Evolutionary conservation across 2,888 invertebrate species (phyloP).

Genomic region (Drosophila merina): DNA sequence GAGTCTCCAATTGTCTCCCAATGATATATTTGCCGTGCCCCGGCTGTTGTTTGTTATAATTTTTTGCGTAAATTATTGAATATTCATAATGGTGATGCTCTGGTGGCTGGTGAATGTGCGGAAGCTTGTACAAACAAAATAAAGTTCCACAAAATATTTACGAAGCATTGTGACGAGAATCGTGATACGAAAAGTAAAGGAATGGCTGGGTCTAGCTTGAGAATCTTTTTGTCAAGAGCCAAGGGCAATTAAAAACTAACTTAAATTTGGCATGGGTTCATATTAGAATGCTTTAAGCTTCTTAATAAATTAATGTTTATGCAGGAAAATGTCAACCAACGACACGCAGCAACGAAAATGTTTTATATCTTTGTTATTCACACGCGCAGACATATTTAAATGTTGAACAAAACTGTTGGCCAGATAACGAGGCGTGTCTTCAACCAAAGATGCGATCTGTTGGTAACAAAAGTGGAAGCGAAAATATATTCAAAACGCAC

Average conservation of each 20-base stretch:
- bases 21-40: slow-evolving; percentile 39
- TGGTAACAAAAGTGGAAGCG: slow-evolving; percentile 12
- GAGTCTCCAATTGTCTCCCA: slow-evolving; percentile 27
- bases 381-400: slow-evolving; percentile 62
- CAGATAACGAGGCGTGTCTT: slow-evolving; percentile 65
- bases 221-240: slow-evolving; percentile 9
- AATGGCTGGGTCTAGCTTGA: slow-evolving; percentile 18
- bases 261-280: slow-evolving; percentile 2
- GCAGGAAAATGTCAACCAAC: slow-evolving; percentile 28
- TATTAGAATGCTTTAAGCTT: background rate
- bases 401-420: slow-evolving; percentile 59
- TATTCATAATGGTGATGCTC: slow-evolving; percentile 66
- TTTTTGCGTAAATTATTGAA: slow-evolving; percentile 69
- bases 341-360: slow-evolving; percentile 21
- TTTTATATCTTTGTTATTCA: slow-evolving; percentile 49
- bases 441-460: slow-evolving; percentile 19
- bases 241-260: slow-evolving; percentile 18
- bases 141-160: slow-evolving; percentile 54
- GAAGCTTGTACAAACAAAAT: slow-evolving; percentile 58
- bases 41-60: slow-evolving; percentile 42
- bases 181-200: slow-evolving; percentile 53
- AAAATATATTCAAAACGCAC: slow-evolving; percentile 13
- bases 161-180: slow-evolving; percentile 69
- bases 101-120: slow-evolving; percentile 68
- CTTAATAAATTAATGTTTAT: slow-evolving; percentile 4